Evolutionary conservation across 1,140 invertebrate species (phyloP).

Genomic region (Anastrepha ludens): DNA sequence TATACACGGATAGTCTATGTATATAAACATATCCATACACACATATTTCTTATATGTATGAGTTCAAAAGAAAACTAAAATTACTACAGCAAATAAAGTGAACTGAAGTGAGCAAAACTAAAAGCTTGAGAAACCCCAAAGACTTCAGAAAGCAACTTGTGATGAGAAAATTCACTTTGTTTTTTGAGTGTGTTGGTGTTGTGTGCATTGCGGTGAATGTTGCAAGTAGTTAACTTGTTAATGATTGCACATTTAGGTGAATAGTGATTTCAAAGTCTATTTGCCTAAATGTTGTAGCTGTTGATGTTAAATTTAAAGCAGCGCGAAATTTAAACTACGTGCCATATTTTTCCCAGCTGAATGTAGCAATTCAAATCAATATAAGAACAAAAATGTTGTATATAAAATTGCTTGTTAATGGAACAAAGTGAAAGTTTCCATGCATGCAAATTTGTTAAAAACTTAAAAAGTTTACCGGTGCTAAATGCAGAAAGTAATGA

Average conservation of each 20-base stretch:
- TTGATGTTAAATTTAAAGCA: conserved; percentile 4
- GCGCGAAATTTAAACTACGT: conserved; percentile 44
- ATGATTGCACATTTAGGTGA: conserved; percentile 56
- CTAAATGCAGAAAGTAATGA: background rate
- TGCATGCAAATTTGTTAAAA: background rate
- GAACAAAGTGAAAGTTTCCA: background rate
- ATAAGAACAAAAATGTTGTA: background rate
- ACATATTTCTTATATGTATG: background rate
- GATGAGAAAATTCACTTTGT: background rate
- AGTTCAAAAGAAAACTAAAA: background rate
- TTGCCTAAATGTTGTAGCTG: conserved; percentile 8
- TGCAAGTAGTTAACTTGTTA: conserved; percentile 43
- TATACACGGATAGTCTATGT: background rate
- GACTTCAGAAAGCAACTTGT: conserved; percentile 42
- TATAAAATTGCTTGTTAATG: background rate
- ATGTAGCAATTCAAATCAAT: conserved; percentile 23
- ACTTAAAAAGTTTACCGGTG: background rate
- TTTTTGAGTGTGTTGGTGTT: background rate
- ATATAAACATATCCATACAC: background rate
- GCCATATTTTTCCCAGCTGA: background rate
- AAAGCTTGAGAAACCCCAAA: background rate
- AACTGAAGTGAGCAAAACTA: background rate
- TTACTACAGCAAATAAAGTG: background rate
- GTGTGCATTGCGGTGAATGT: background rate
- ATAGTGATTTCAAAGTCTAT: conserved; percentile 23